Conservation (phyloP, 2,113 vertebrate species). For the Zosterops hypoxanthus region DNA sequence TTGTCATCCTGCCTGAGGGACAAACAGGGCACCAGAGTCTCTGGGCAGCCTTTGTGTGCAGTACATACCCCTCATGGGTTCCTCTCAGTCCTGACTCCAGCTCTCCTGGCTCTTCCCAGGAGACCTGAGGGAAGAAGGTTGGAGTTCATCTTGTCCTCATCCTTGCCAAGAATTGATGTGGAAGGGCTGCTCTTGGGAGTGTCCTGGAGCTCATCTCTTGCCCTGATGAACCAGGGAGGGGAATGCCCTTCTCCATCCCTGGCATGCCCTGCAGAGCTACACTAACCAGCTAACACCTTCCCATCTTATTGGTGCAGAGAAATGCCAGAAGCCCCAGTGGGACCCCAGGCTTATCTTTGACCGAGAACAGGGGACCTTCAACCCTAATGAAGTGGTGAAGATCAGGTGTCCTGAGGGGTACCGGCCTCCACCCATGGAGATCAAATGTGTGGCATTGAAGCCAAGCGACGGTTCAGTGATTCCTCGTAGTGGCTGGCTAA, state of each 20-base stretch:
- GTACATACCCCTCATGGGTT: too few species aligned
- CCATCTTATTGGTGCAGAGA: background rate
- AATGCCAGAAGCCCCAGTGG: constrained; percentile 21
- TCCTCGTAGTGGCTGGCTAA: background rate
- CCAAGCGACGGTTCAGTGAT: background rate
- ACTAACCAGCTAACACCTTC: background rate
- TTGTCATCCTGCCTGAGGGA: background rate
- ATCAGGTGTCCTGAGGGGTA: constrained; percentile 3
- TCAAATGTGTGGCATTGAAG: background rate
- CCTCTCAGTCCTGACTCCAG: background rate
- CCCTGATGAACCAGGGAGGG: background rate
- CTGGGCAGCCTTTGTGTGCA: background rate
- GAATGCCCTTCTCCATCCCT: background rate
- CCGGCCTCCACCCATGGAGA: background rate
- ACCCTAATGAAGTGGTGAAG: background rate
- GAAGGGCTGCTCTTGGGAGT: background rate
- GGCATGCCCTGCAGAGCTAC: background rate
- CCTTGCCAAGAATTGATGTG: fast-evolving
- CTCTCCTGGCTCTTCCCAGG: background rate
- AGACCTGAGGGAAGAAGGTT: background rate
- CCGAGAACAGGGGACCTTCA: background rate
- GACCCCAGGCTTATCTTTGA: background rate
- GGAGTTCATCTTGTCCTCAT: background rate
- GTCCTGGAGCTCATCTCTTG: background rate
- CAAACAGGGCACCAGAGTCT: too few species aligned